Base-by-base conservation (phyloP, 2,888 invertebrate species). In the Acrobasis suavella region DNA sequence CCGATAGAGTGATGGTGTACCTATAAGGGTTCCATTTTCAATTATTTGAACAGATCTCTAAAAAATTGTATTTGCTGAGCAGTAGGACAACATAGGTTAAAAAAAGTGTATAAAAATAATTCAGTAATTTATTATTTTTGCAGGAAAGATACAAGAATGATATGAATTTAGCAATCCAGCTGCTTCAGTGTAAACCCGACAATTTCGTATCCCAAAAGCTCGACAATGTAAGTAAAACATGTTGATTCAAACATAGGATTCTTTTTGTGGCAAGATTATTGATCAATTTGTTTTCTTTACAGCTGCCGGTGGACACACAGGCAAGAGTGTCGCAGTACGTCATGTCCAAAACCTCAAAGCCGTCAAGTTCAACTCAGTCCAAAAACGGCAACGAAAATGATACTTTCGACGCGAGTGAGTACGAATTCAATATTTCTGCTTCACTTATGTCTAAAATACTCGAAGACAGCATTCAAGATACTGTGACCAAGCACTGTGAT, bases 131-230 rank as follows among this genome's bases (percentile, higher is more conserved):
- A 9, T 22, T 37, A 50, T 59, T 58, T 65, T 69, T 49, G 69
- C 93, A 98, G 98, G 98, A 98, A 82, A 95, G 97, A 77, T 98
- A 98, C 88, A 96, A 97, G 85, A 97, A 96, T 80, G 98, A 98
- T 84, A 98, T 98, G 83, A 97, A 96, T 86, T 91, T 98, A 80
- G 98, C 98, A 67, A 98, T 98, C 72, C 98, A 98, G 87, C 93
- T 98, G 76, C 93, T 98, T 62, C 98, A 98, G 83, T 98, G 98
- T 86, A 98, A 98, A 82, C 98, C 98, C 71, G 96, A 97, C 70
- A 97, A 97, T 89, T 98, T 98, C 93, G 96, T 98, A 66, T 95
- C 97, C 54, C 98, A 98, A 81, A 97, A 96, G 89, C 94, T 97
- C 77, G 97, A 97, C 83, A 95, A 96, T 87, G 97, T 97, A 93